A percentile compares a stretch with the other conserved stretches of the same genome.
Evolutionary conservation across 2,113 vertebrate genomes (phyloP).

Genomic region (Psettodes erumei): DNA sequence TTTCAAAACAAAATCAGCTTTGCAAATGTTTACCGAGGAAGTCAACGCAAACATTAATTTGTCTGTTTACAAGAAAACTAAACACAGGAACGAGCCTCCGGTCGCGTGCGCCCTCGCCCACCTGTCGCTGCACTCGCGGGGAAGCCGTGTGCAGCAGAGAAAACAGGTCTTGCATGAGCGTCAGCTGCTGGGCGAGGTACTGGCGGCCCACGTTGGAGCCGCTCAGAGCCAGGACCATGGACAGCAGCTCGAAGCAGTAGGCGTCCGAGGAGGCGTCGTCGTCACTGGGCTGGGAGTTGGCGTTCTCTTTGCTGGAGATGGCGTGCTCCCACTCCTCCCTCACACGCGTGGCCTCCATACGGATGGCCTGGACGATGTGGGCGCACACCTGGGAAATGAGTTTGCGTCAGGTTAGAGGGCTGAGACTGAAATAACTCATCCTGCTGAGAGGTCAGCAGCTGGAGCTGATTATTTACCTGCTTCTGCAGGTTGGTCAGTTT

Average conservation of each 20-base stretch:
- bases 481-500: slow-evolving; percentile 99
- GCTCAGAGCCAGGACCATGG: slow-evolving; percentile 96
- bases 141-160: slow-evolving; percentile 96
- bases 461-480: slow-evolving; percentile 84
- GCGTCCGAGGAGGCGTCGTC: slow-evolving; percentile 96
- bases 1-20: neutral
- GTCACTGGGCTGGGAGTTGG: slow-evolving; percentile 96
- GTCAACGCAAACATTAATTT: neutral
- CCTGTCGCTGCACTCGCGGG: slow-evolving; percentile 98
- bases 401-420: neutral
- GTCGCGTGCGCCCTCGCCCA: slow-evolving; percentile 57
- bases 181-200: slow-evolving; percentile 97
- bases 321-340: slow-evolving; percentile 99
- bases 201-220: slow-evolving; percentile 97
- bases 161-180: slow-evolving; percentile 97
- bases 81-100: neutral
- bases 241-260: slow-evolving; percentile 98
- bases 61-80: neutral
- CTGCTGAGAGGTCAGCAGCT: neutral
- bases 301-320: slow-evolving; percentile 99
- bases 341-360: slow-evolving; percentile 97
- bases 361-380: slow-evolving; percentile 98
- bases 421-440: neutral
- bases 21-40: neutral
- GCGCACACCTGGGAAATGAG: slow-evolving; percentile 90